These are phyloP conservation scores for Chaetorhynchus papuensis DNA, from an alignment of 2,113 vertebrate genomes.

Conservation along the genomic window DNA sequence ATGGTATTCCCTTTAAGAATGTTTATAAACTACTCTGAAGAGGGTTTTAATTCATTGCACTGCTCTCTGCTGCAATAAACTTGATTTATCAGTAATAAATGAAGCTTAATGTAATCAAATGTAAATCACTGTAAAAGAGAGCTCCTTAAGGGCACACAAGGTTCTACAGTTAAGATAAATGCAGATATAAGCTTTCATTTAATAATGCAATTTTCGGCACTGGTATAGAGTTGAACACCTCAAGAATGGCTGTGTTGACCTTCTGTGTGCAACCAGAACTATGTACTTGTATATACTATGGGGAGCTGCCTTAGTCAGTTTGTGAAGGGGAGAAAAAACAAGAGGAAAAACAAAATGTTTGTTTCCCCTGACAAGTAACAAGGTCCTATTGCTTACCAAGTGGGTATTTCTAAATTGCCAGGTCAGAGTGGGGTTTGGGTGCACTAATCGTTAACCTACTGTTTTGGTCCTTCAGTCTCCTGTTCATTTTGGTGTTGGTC, in stretches of 20 bases:
- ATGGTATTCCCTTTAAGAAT: background rate
- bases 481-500: background rate
- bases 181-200: background rate
- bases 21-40: background rate
- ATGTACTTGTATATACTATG: background rate
- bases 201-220: background rate
- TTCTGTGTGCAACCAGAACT: conserved; percentile 75
- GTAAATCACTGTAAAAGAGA: background rate
- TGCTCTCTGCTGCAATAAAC: background rate
- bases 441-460: background rate
- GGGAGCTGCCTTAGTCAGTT: conserved; percentile 73
- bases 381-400: background rate
- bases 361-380: background rate
- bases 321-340: background rate
- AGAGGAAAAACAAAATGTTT: background rate
- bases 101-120: background rate
- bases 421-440: background rate
- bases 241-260: conserved; percentile 70
- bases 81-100: background rate
- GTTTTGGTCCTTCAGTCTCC: background rate
- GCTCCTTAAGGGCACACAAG: background rate
- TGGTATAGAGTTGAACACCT: conserved; percentile 61
- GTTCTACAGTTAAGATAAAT: background rate
- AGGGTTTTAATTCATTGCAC: background rate
- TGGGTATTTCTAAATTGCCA: background rate